Evolutionary conservation across 2,113 vertebrate species (phyloP).

Genomic region (Rattus rattus): DNA sequence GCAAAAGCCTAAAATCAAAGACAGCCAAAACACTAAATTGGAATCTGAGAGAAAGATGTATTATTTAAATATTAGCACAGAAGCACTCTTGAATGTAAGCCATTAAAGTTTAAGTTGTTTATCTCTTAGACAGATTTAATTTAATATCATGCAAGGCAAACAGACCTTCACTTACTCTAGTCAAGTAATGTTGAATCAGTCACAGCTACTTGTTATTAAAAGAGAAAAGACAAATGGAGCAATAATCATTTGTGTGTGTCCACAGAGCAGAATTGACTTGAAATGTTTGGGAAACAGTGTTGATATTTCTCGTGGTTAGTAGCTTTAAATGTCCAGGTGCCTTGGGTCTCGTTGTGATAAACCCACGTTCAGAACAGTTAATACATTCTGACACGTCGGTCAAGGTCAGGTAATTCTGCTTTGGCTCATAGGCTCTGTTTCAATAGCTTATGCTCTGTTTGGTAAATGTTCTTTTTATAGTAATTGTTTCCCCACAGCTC

Average conservation of each 20-base stretch:
- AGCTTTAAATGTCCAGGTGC: background rate
- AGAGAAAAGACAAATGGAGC: conserved; percentile 32
- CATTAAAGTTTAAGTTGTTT: conserved; percentile 72
- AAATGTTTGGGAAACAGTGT: conserved; percentile 45
- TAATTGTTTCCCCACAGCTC: background rate
- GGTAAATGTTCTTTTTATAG: background rate
- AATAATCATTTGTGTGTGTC: background rate
- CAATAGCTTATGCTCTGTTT: conserved; percentile 3
- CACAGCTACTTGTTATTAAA: conserved; percentile 25
- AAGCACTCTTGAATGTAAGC: conserved; percentile 47
- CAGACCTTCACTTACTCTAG: conserved; percentile 43
- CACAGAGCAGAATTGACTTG: conserved; percentile 7
- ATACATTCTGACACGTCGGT: background rate
- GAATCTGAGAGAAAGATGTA: conserved; percentile 43
- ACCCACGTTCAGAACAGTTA: background rate
- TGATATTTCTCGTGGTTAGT: conserved; percentile 44
- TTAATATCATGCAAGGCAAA: conserved; percentile 71
- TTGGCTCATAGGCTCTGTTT: background rate
- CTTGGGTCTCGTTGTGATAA: background rate
- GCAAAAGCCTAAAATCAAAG: conserved; percentile 58
- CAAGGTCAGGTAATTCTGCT: background rate
- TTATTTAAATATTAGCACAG: conserved; percentile 74
- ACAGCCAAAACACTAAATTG: conserved; percentile 49
- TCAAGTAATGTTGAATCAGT: conserved; percentile 50
- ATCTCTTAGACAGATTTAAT: conserved; percentile 70